Conservation (phyloP, 2,113 vertebrate species). For the Pteropus alecto region DNA sequence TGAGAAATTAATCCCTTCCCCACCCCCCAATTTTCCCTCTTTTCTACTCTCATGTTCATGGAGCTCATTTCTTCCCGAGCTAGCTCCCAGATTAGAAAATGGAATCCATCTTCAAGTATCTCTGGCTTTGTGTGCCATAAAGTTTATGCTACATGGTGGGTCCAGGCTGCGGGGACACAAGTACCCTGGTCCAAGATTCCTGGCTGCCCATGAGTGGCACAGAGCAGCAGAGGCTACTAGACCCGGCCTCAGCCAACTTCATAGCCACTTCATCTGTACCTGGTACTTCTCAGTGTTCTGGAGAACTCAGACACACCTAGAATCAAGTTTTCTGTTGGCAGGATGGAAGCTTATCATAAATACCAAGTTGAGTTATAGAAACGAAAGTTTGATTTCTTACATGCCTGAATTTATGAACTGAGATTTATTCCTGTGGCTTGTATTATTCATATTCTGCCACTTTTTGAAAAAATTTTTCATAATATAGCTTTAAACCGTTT, state of each 20-base stretch:
- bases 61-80: neutral
- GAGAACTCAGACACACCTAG: neutral
- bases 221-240: neutral
- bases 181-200: neutral
- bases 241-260: neutral
- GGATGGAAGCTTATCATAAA: neutral
- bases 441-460: neutral
- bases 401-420: constrained; percentile 18
- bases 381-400: neutral
- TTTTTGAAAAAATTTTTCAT: neutral
- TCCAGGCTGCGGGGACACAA: neutral
- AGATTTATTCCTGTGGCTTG: neutral
- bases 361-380: neutral
- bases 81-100: neutral
- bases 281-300: neutral
- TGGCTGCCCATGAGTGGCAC: neutral
- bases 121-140: neutral
- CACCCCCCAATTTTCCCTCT: neutral
- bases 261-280: neutral
- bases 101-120: neutral
- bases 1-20: neutral
- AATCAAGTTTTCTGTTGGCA: neutral
- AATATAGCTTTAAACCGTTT: neutral
- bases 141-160: neutral
- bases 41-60: neutral